Evolutionary conservation across 2,888 invertebrate species (phyloP), one percentile per base, ranked within the genome.

Genomic region (Atrina japonica): DNA sequence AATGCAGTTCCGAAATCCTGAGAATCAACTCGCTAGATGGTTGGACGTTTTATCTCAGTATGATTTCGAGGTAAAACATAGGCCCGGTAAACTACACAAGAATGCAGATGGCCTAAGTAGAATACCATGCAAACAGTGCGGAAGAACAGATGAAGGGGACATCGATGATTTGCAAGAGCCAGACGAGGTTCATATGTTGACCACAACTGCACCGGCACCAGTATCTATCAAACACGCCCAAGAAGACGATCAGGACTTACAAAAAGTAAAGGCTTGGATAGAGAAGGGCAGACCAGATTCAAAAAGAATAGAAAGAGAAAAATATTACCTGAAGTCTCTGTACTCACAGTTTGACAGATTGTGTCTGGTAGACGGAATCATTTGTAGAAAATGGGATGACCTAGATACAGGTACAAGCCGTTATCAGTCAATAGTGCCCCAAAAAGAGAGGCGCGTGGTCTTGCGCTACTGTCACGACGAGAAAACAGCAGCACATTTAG

Each of bases 121-220:
- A 29, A 45, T 63, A 27, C 52, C 63, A 2, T 63, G 50, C 40
- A 50, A 63, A 29, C 43, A 63, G 30, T 63, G 63, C 35, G 43
- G 63, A n/a, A n/a, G n/a, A n/a, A n/a, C n/a, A n/a, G n/a, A n/a
- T n/a, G n/a, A n/a, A n/a, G n/a, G n/a, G n/a, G n/a, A n/a, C n/a
- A n/a, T n/a, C n/a, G n/a, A n/a, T n/a, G n/a, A n/a, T n/a, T n/a
- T n/a, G n/a, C n/a, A n/a, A n/a, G n/a, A n/a, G n/a, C n/a, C n/a
- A n/a, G n/a, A n/a, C n/a, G n/a, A n/a, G n/a, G n/a, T n/a, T n/a
- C n/a, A n/a, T n/a, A n/a, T n/a, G n/a, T n/a, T n/a, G n/a, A n/a
- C n/a, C n/a, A n/a, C n/a, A n/a, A n/a, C n/a, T n/a, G n/a, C n/a
- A n/a, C n/a, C n/a, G n/a, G n/a, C n/a, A n/a, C n/a, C n/a, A n/a